phyloP scores from a whole-genome alignment of 2,888 invertebrate species.

The Allygus modestus region DNA sequence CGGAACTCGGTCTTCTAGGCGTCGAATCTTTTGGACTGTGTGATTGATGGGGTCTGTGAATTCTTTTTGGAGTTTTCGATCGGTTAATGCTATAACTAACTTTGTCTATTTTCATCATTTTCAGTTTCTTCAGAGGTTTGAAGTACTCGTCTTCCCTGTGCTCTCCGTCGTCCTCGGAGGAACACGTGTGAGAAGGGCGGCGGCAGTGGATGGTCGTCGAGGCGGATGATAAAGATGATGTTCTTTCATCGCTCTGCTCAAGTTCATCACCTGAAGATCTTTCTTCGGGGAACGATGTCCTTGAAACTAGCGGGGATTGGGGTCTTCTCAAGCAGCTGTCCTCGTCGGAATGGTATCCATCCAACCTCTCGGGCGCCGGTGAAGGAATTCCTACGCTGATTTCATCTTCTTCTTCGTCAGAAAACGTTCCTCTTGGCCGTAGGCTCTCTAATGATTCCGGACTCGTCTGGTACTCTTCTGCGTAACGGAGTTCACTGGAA shows the following conservation, averaged over 20 bases:
- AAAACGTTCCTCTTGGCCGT: conserved; percentile 73
- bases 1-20: conserved; percentile 61
- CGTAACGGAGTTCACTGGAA: conserved; percentile 50
- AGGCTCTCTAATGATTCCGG: conserved; percentile 55
- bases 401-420: conserved; percentile 81
- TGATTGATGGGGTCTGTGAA: conserved; percentile 64
- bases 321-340: conserved; percentile 70
- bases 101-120: conserved; percentile 81
- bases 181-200: conserved; percentile 60
- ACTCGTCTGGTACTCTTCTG: conserved; percentile 58
- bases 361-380: conserved; percentile 74
- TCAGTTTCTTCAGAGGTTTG: conserved; percentile 87
- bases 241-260: conserved; percentile 64
- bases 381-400: conserved; percentile 89
- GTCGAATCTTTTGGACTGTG: conserved; percentile 62
- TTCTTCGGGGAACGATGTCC: conserved; percentile 69
- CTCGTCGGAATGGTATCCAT: conserved; percentile 70
- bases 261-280: conserved; percentile 68
- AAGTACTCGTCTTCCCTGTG: conserved; percentile 84
- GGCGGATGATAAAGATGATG: conserved; percentile 64
- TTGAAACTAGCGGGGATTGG: conserved; percentile 70
- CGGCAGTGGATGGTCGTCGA: conserved; percentile 65
- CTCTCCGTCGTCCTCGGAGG: conserved; percentile 63
- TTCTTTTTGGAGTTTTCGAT: conserved; percentile 69
- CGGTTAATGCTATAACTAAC: conserved; percentile 70